Evolutionary conservation across 2,888 invertebrate genomes (phyloP).

Genomic region (Nezara viridula): DNA sequence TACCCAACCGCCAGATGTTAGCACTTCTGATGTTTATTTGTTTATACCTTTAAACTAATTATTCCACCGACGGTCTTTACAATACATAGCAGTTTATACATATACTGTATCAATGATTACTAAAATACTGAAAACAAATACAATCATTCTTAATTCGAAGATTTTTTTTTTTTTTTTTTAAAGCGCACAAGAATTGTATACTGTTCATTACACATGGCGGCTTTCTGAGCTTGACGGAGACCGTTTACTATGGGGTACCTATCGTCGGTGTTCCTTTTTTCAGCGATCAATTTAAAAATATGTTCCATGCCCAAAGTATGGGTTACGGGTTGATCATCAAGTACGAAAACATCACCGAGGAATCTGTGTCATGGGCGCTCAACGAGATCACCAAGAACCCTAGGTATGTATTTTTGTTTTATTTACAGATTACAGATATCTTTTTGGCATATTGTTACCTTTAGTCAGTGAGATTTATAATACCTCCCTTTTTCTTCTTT

Average conservation of each 20-base stretch:
- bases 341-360: constrained; percentile 56
- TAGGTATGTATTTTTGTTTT: not conserved
- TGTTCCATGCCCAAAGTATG: constrained; percentile 33
- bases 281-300: constrained; percentile 62
- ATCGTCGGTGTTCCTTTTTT: constrained; percentile 62
- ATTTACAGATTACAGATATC: not conserved
- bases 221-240: constrained; percentile 62
- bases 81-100: no score
- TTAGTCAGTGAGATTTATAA: no score
- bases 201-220: constrained; percentile 64
- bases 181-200: constrained; percentile 63
- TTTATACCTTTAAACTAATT: no score
- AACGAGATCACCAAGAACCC: constrained; percentile 60
- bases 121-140: no score
- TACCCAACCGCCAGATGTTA: no score
- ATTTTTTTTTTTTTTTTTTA: no score
- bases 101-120: no score
- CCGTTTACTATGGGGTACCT: constrained; percentile 62
- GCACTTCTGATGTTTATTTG: no score
- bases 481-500: no score
- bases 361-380: constrained; percentile 60
- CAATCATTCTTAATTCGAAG: no score
- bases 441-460: no score
- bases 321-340: constrained; percentile 60
- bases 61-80: no score